phyloP scores from a whole-genome alignment of 2,113 vertebrate genomes.

The Synodontis membranacea region DNA sequence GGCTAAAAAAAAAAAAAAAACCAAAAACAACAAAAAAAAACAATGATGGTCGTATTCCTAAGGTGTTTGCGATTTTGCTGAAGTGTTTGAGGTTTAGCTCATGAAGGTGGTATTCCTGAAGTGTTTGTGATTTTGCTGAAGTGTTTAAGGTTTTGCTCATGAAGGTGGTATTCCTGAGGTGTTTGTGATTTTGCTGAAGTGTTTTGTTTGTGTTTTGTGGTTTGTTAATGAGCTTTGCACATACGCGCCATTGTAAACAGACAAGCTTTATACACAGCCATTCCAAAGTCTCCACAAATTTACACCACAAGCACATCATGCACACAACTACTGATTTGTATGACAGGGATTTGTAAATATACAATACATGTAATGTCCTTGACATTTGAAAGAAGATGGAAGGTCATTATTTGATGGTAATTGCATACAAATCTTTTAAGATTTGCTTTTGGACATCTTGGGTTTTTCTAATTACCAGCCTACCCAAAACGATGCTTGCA shows the following conservation, averaged over 20 bases:
- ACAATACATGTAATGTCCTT: background rate
- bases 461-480: conserved; percentile 32
- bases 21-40: background rate
- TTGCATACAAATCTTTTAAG: background rate
- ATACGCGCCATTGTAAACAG: background rate
- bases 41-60: too few species aligned
- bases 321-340: background rate
- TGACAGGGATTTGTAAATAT: conserved; percentile 4
- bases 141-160: too few species aligned
- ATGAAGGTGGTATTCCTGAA: too few species aligned
- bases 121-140: background rate
- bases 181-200: background rate
- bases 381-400: conserved; percentile 1
- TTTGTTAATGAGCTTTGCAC: background rate
- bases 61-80: background rate
- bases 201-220: background rate
- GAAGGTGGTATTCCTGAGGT: too few species aligned
- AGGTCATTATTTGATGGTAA: background rate
- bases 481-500: background rate
- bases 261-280: background rate
- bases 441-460: conserved; percentile 14
- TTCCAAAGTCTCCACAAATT: background rate
- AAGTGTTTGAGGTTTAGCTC: too few species aligned
- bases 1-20: background rate
- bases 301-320: background rate